These are phyloP conservation scores for Drosophila kanekoi DNA, from an alignment of 2,888 invertebrate species.

Conservation along the genomic window DNA sequence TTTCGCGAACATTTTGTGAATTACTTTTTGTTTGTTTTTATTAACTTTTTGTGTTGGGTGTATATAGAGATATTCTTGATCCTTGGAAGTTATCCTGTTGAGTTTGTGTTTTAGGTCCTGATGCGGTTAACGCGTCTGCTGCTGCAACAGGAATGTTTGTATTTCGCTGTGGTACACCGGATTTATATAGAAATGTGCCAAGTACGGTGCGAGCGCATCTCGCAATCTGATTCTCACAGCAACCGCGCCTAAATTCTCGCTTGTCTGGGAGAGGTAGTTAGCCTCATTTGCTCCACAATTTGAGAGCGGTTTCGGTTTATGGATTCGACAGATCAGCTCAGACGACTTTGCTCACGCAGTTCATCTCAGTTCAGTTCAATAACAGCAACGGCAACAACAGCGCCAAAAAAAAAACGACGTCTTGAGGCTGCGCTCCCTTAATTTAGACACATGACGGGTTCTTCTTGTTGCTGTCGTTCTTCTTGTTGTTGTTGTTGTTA, in stretches of 20 bases:
- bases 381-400: slow-evolving; percentile 10
- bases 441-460: slow-evolving; percentile 65
- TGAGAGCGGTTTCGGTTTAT: slow-evolving; percentile 40
- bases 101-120: slow-evolving; percentile 58
- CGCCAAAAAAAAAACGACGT: slow-evolving; percentile 21
- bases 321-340: slow-evolving; percentile 30
- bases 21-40: slow-evolving; percentile 9
- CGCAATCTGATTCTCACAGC: slow-evolving; percentile 49
- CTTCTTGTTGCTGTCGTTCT: slow-evolving; percentile 37
- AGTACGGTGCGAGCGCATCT: slow-evolving; percentile 53
- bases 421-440: slow-evolving; percentile 61
- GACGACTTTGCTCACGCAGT: slow-evolving; percentile 14
- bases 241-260: slow-evolving; percentile 58
- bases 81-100: slow-evolving; percentile 44
- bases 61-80: slow-evolving; percentile 1
- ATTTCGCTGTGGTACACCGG: slow-evolving; percentile 67
- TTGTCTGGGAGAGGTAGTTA: slow-evolving; percentile 55
- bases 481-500: slow-evolving; percentile 40
- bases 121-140: slow-evolving; percentile 79
- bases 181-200: slow-evolving; percentile 79
- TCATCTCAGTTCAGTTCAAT: slow-evolving; percentile 64
- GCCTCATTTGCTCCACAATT: slow-evolving; percentile 56
- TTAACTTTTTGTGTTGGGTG: neutral
- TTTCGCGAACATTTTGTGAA: slow-evolving; percentile 75
- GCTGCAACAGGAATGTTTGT: slow-evolving; percentile 83